Evolutionary conservation across 1,140 invertebrate species (phyloP).

Genomic region (Euura lappo): DNA sequence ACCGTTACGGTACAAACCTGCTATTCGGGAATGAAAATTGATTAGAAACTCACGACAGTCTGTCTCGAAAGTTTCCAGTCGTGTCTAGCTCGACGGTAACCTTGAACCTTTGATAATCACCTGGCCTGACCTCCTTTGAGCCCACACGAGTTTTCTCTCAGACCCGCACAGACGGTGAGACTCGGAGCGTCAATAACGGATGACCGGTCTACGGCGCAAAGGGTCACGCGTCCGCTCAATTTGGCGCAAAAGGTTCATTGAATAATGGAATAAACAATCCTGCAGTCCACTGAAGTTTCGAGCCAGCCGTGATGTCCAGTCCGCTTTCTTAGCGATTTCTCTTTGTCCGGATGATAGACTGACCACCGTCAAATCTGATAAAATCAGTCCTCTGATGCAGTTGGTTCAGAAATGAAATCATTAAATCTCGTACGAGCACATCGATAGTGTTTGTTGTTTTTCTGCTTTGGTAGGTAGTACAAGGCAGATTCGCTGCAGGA

Average conservation of each 20-base stretch:
- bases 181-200: not conserved
- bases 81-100: not conserved
- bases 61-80: not conserved
- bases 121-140: not conserved
- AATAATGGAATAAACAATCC: not conserved
- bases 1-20: slow-evolving; percentile 1
- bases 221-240: not conserved
- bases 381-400: too few species aligned
- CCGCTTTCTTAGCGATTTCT: not conserved
- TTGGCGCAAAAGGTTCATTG: not conserved
- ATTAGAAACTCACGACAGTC: not conserved
- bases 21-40: not conserved
- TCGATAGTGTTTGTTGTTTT: not conserved
- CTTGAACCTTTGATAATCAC: not conserved
- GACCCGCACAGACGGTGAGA: not conserved
- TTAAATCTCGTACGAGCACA: not conserved
- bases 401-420: too few species aligned
- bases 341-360: not conserved
- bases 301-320: not conserved
- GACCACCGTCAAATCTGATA: too few species aligned
- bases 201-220: not conserved
- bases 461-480: not conserved
- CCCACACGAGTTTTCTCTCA: not conserved
- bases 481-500: not conserved
- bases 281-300: not conserved